Evolutionary conservation across 2,888 invertebrate species (phyloP).

Genomic region (Sarcophaga carnaria): DNA sequence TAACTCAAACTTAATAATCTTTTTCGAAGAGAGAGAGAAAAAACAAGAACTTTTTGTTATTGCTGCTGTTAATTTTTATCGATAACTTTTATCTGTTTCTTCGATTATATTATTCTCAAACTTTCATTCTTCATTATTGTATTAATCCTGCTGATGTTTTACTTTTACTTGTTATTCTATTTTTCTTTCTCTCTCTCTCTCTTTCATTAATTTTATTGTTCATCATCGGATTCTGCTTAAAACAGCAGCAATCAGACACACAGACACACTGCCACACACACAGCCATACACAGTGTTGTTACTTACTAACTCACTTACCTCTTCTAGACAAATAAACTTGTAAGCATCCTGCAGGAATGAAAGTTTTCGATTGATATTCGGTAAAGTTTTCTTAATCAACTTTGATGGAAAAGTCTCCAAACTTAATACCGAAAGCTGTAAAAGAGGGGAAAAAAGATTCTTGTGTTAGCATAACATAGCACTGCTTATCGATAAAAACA

Average conservation of each 20-base stretch:
- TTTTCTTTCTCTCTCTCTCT: not conserved
- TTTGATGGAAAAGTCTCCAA: constrained; percentile 80
- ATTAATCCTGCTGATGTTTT: constrained; percentile 45
- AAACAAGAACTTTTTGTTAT: constrained; percentile 16
- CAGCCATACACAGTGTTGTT: no score
- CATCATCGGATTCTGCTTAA: not conserved
- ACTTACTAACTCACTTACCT: constrained; percentile 75
- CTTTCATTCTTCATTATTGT: not conserved
- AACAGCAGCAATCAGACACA: not conserved
- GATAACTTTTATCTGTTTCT: constrained; percentile 24
- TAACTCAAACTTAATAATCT: constrained; percentile 5
- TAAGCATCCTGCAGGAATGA: constrained; percentile 76
- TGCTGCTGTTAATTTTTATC: not conserved
- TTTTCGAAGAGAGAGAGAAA: not conserved
- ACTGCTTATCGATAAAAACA: constrained; percentile 12
- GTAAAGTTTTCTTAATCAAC: constrained; percentile 79
- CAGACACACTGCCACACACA: no score
- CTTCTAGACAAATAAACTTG: constrained; percentile 79
- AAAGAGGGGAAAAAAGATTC: constrained; percentile 36
- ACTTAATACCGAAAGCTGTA: constrained; percentile 77
- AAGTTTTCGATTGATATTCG: constrained; percentile 75
- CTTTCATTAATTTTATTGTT: constrained; percentile 43
- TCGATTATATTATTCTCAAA: constrained; percentile 1
- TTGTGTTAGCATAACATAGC: no score
- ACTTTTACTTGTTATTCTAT: constrained; percentile 31